Percentiles rank a stretch among this genome's conserved stretches.
phyloP scores from a whole-genome alignment of 2,797 vertebrate species.

The Cirrhinus molitorella region DNA sequence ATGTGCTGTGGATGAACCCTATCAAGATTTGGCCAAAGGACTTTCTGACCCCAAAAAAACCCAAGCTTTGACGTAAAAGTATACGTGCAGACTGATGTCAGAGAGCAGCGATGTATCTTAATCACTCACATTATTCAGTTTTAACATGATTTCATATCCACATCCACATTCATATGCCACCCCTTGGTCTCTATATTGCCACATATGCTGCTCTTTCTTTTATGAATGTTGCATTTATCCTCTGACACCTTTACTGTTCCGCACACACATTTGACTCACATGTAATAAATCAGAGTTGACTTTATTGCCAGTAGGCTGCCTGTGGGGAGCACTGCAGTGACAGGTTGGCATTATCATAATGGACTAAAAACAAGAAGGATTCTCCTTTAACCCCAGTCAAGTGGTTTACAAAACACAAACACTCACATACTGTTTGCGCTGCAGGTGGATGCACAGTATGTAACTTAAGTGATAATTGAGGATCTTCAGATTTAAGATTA shows the following conservation, averaged over 20 bases:
- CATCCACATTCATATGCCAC: not conserved
- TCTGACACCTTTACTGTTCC: conserved; percentile 9
- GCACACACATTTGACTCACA: conserved; percentile 8
- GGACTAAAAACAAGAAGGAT: conserved; percentile 36
- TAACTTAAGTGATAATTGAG: not conserved
- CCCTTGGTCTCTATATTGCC: conserved; percentile 14
- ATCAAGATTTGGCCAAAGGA: conserved; percentile 40
- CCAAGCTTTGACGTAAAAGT: conserved; percentile 5
- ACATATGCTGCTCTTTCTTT: conserved; percentile 19
- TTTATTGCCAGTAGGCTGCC: conserved; percentile 27
- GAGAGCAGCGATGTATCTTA: conserved; percentile 16
- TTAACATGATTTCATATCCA: not conserved
- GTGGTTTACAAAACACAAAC: conserved; percentile 28
- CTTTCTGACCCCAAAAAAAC: conserved; percentile 34
- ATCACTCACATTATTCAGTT: conserved; percentile 36
- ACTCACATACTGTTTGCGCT: not conserved
- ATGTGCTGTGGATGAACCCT: conserved; percentile 32
- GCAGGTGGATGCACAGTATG: not conserved
- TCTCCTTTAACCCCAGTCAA: conserved; percentile 5
- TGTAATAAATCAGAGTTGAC: conserved; percentile 45
- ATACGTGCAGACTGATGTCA: conserved; percentile 15
- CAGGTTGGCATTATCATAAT: conserved; percentile 49
- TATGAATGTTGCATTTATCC: conserved; percentile 8
- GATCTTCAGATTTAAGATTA: conserved; percentile 6
- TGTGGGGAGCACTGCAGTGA: conserved; percentile 31